phyloP scores from a whole-genome alignment of 2,888 invertebrate genomes.

The Molorchus minor region DNA sequence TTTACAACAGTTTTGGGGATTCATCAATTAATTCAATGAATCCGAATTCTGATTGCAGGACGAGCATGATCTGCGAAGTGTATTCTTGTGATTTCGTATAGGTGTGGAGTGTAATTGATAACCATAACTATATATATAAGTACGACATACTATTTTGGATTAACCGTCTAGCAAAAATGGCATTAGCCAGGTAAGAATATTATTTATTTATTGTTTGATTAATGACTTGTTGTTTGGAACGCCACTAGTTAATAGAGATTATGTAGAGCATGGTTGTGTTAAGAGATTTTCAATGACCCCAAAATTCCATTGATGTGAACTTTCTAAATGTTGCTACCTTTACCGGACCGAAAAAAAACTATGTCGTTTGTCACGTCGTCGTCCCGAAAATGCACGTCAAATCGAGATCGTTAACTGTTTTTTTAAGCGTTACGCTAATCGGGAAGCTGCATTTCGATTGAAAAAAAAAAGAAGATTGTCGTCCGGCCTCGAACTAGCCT shows the following conservation, averaged over 20 bases:
- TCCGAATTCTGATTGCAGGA: background rate
- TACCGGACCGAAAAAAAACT: conserved; percentile 46
- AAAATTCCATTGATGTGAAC: conserved; percentile 47
- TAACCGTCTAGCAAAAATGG: conserved; percentile 48
- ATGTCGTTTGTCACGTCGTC: conserved; percentile 42
- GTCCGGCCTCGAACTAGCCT: conserved; percentile 29
- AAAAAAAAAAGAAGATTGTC: too few relatives aligned
- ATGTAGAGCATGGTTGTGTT: conserved; percentile 54
- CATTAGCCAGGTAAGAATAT: conserved; percentile 48
- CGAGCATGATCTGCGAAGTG: conserved; percentile 3
- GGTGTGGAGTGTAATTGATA: conserved; percentile 19
- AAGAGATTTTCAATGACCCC: conserved; percentile 57
- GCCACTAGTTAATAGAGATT: conserved; percentile 24
- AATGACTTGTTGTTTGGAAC: background rate
- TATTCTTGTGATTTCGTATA: conserved; percentile 15
- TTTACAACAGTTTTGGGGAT: conserved; percentile 7
- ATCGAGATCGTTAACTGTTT: background rate
- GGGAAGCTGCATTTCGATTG: too few relatives aligned
- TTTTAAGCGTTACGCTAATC: too few relatives aligned
- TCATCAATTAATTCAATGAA: conserved; percentile 1
- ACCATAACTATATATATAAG: conserved; percentile 5
- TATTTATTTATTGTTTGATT: too few relatives aligned
- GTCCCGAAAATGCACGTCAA: background rate
- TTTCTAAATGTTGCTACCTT: conserved; percentile 23
- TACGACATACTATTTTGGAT: conserved; percentile 39